phyloP scores from a whole-genome alignment of 2,113 vertebrate species.

The Cochlearius cochlearius region DNA sequence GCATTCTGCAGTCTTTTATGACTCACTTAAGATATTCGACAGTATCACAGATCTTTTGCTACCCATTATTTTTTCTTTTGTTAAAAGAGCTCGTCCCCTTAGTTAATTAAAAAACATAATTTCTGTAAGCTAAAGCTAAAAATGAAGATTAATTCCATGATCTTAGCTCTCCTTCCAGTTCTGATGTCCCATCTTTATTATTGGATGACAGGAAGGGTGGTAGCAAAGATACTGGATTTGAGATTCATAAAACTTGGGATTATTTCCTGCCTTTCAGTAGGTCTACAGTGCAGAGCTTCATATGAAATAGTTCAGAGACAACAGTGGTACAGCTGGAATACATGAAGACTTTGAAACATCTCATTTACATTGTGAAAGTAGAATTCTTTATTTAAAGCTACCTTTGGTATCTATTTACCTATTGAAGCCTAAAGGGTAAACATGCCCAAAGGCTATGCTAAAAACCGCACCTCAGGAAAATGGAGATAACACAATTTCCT shows the following conservation, averaged over 20 bases:
- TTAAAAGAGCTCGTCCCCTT: neutral
- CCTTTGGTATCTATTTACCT: neutral
- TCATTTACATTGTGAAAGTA: neutral
- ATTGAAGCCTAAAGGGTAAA: neutral
- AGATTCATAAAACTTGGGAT: neutral
- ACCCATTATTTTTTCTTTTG: neutral
- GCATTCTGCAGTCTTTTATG: neutral
- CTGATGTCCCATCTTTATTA: neutral
- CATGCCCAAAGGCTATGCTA: neutral
- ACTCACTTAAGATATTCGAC: neutral
- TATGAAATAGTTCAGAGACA: neutral
- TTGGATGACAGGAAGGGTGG: neutral
- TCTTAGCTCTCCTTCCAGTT: neutral
- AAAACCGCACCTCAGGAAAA: neutral
- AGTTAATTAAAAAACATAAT: neutral
- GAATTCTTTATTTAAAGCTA: neutral
- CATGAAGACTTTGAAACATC: neutral
- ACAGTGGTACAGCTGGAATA: neutral
- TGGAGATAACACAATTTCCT: neutral
- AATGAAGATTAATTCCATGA: neutral
- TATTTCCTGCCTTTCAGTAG: neutral
- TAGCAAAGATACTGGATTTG: neutral
- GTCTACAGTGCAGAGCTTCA: neutral
- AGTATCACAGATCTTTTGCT: neutral
- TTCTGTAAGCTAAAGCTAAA: neutral